Conservation (phyloP, 2,888 invertebrate species). For the Lysandra bellargus region DNA sequence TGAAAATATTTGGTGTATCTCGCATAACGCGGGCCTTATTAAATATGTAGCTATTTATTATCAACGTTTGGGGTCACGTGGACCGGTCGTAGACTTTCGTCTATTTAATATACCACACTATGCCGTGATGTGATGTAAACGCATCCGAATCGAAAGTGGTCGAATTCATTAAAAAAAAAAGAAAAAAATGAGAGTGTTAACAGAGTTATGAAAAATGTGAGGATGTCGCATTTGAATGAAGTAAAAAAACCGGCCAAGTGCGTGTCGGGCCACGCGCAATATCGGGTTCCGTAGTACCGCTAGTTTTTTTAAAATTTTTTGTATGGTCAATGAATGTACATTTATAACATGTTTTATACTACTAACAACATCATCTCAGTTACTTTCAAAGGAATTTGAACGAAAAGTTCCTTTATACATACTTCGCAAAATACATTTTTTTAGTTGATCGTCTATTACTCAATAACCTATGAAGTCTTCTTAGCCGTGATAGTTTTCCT, state of each 20-base stretch:
- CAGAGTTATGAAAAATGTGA: neutral
- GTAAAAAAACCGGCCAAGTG: neutral
- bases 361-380: no score
- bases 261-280: no score
- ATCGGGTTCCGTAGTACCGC: no score
- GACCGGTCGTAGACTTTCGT: conserved; percentile 71
- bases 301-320: no score
- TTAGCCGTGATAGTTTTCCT: no score
- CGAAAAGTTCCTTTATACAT: no score
- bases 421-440: no score
- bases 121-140: conserved; percentile 14
- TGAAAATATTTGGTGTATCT: conserved; percentile 56
- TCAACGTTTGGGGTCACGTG: conserved; percentile 62
- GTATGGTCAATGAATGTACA: no score
- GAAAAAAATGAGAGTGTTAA: neutral
- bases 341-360: no score
- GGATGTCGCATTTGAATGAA: neutral
- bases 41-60: conserved; percentile 71
- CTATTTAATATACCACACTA: conserved; percentile 22
- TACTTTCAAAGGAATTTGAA: no score
- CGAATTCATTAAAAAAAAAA: conserved; percentile 4
- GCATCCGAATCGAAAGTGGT: conserved; percentile 16
- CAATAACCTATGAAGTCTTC: no score
- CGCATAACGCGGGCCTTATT: conserved; percentile 63
- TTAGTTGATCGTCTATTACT: no score